A percentile compares a stretch with the other conserved stretches of the same genome.
These are phyloP conservation scores for Drosophila hydei DNA, from an alignment of 1,140 invertebrate genomes.

Conservation along the genomic window DNA sequence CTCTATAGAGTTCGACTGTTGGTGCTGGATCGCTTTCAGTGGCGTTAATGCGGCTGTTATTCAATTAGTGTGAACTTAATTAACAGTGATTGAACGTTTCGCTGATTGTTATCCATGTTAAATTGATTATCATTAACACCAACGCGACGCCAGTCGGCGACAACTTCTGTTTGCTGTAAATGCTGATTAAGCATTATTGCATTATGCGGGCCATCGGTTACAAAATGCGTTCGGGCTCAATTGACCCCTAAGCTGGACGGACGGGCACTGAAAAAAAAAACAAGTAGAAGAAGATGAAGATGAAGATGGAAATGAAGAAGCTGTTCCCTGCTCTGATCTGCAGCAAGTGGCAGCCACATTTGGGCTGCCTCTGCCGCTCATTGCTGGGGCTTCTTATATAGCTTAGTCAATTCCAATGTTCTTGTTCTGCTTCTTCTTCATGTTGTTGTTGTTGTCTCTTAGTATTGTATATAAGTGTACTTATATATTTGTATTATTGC, in stretches of 20 bases:
- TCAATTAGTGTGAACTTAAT: conserved; percentile 76
- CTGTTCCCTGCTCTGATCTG: conserved; percentile 17
- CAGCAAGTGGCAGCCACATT: conserved; percentile 17
- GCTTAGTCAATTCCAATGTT: conserved; percentile 9
- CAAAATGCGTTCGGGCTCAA: conserved; percentile 71
- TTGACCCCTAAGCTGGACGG: conserved; percentile 56
- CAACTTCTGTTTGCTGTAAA: conserved; percentile 43
- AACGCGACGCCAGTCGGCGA: not conserved
- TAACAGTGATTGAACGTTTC: conserved; percentile 69
- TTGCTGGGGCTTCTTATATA: conserved; percentile 10
- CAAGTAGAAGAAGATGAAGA: not conserved
- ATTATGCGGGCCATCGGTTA: conserved; percentile 70
- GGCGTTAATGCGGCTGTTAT: conserved; percentile 39
- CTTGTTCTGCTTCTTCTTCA: conserved; percentile 3
- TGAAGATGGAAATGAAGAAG: not conserved
- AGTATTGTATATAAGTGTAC: too few species aligned
- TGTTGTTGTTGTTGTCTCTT: not conserved
- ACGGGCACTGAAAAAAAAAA: not conserved
- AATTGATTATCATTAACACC: conserved; percentile 74
- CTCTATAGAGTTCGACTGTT: conserved; percentile 3
- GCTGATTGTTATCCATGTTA: conserved; percentile 71
- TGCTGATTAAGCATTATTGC: conserved; percentile 75
- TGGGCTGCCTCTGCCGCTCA: conserved; percentile 9
- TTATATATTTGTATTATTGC: conserved; percentile 15
- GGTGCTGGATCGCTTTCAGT: conserved; percentile 9